Evolutionary conservation across 2,113 vertebrate genomes (phyloP).

Genomic region (Varanus salvator): DNA sequence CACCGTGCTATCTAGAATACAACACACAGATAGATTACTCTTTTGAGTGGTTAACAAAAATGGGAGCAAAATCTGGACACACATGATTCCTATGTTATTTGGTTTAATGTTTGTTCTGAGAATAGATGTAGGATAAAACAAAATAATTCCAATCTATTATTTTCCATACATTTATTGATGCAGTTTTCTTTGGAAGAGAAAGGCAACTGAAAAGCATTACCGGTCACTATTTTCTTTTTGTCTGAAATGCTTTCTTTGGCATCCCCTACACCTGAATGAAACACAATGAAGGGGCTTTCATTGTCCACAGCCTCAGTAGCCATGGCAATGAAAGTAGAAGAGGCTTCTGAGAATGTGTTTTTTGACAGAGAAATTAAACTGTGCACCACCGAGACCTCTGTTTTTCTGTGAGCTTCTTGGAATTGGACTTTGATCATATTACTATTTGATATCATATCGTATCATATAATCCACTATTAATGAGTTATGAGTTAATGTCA

Average conservation of each 20-base stretch:
- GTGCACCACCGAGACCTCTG: neutral
- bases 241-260: neutral
- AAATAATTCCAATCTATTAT: neutral
- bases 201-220: neutral
- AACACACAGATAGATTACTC: neutral
- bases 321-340: neutral
- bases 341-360: neutral
- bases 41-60: neutral
- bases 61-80: neutral
- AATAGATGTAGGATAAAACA: neutral
- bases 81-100: neutral
- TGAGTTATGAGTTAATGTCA: neutral
- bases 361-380: neutral
- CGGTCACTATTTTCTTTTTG: neutral
- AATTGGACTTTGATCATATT: neutral
- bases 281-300: neutral
- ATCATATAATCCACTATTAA: no score
- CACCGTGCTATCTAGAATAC: neutral
- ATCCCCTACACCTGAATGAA: neutral
- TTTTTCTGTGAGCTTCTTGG: neutral
- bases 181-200: constrained; percentile 22
- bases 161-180: fast-evolving
- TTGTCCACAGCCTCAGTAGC: neutral
- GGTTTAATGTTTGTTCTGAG: neutral
- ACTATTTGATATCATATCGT: neutral